These are phyloP conservation scores for Bufo bufo DNA, from an alignment of 2,113 vertebrate species.

Conservation along the genomic window DNA sequence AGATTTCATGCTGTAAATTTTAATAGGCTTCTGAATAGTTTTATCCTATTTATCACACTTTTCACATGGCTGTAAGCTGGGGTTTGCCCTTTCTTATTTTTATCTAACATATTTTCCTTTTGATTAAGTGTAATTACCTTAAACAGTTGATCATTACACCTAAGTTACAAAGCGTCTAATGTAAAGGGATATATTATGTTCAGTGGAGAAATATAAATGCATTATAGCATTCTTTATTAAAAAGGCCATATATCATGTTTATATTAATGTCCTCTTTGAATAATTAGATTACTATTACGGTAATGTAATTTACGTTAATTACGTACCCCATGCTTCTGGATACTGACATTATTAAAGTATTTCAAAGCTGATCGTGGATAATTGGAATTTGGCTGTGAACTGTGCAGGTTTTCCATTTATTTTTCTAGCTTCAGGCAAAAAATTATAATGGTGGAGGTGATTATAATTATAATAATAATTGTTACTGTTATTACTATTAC, in stretches of 20 bases:
- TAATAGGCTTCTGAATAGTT: neutral
- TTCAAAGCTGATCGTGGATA: constrained; percentile 26
- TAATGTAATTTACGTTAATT: constrained; percentile 45
- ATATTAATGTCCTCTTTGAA: constrained; percentile 24
- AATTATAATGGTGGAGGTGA: constrained; percentile 4
- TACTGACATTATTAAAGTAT: constrained; percentile 25
- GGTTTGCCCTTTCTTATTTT: constrained; percentile 3
- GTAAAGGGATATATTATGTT: constrained; percentile 1
- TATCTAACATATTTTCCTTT: constrained; percentile 30
- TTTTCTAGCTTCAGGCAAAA: neutral
- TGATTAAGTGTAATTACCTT: constrained; percentile 16
- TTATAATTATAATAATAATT: neutral
- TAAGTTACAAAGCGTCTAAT: neutral
- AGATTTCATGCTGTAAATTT: constrained; percentile 1
- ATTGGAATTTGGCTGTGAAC: constrained; percentile 2
- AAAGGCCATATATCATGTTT: constrained; percentile 27
- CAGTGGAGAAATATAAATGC: neutral
- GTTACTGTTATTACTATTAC: neutral
- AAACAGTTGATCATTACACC: neutral
- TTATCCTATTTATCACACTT: neutral
- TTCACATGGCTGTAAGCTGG: neutral
- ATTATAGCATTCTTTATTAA: constrained; percentile 35
- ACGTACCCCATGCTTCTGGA: constrained; percentile 10
- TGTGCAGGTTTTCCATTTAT: constrained; percentile 1
- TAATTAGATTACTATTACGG: constrained; percentile 48